Evolutionary conservation across 1,140 invertebrate genomes (phyloP).

Genomic region (Ooceraea biroi): DNA sequence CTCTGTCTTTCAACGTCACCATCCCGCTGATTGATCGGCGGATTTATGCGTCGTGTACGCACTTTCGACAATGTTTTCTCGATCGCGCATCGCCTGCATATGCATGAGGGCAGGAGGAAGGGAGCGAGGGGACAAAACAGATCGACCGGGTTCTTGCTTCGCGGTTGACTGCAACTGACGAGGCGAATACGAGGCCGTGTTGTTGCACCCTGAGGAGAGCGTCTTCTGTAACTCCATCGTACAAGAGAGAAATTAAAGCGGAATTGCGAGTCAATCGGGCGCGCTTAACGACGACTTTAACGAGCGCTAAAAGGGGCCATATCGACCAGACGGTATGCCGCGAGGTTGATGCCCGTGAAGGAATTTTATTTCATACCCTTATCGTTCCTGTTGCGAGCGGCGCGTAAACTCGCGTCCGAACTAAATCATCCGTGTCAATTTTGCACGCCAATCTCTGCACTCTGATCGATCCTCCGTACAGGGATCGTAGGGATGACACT

Average conservation of each 20-base stretch:
- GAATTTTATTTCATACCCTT: slow-evolving; percentile 25
- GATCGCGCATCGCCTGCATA: not conserved
- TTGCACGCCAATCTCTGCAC: not conserved
- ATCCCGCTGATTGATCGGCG: slow-evolving; percentile 26
- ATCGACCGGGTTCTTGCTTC: too few relatives aligned
- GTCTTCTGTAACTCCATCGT: slow-evolving; percentile 2
- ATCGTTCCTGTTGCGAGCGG: too few relatives aligned
- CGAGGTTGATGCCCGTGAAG: slow-evolving; percentile 28
- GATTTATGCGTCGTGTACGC: not conserved
- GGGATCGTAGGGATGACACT: too few relatives aligned
- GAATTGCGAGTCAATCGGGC: slow-evolving; percentile 51
- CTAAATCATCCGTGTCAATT: not conserved
- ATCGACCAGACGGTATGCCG: slow-evolving; percentile 7
- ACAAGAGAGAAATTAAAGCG: slow-evolving; percentile 33
- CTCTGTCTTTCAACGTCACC: too few relatives aligned
- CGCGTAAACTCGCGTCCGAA: too few relatives aligned
- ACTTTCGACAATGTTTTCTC: not conserved
- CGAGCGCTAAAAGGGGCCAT: slow-evolving; percentile 34
- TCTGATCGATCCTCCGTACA: too few relatives aligned
- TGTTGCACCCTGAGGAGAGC: not conserved
- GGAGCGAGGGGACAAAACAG: not conserved
- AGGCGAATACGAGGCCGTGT: too few relatives aligned
- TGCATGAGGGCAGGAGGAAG: not conserved
- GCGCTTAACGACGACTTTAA: slow-evolving; percentile 44
- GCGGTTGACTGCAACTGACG: too few relatives aligned